phyloP scores from a whole-genome alignment of 2,888 invertebrate genomes.

The Copidosoma aretas region DNA sequence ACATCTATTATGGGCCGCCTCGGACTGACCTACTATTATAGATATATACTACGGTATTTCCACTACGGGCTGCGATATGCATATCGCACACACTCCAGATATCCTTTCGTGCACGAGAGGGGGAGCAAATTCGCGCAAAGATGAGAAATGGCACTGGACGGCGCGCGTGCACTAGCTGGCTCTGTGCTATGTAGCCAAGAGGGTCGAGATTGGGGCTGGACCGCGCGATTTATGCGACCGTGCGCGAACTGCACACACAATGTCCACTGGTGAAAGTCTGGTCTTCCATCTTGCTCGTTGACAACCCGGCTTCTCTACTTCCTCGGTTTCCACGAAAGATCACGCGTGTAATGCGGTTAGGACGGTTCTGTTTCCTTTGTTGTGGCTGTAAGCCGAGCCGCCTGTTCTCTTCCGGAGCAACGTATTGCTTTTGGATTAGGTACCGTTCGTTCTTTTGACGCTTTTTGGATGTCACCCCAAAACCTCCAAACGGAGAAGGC shows the following conservation, averaged over 20 bases:
- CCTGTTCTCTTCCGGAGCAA: neutral
- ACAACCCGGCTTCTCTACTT: neutral
- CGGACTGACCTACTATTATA: too few relatives aligned
- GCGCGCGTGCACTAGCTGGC: too few relatives aligned
- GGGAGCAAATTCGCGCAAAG: too few relatives aligned
- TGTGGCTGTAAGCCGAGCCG: neutral
- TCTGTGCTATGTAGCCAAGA: neutral
- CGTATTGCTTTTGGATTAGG: slow-evolving; percentile 8
- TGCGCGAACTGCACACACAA: slow-evolving; percentile 13
- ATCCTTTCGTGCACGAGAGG: too few relatives aligned
- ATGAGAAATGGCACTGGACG: too few relatives aligned
- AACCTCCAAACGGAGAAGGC: too few relatives aligned
- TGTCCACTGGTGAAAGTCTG: neutral
- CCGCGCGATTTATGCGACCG: slow-evolving; percentile 23
- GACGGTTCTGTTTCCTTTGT: neutral
- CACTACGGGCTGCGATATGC: slow-evolving; percentile 4
- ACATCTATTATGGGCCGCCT: too few relatives aligned
- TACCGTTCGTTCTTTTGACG: neutral
- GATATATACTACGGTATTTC: too few relatives aligned
- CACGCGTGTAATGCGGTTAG: neutral
- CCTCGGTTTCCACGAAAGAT: neutral
- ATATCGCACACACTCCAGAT: slow-evolving; percentile 15
- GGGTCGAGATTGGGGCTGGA: neutral
- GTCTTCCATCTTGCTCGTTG: neutral
- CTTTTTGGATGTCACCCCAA: neutral